These are phyloP conservation scores for Mustelus asterias DNA, from an alignment of 2,113 vertebrate species.

Conservation along the genomic window DNA sequence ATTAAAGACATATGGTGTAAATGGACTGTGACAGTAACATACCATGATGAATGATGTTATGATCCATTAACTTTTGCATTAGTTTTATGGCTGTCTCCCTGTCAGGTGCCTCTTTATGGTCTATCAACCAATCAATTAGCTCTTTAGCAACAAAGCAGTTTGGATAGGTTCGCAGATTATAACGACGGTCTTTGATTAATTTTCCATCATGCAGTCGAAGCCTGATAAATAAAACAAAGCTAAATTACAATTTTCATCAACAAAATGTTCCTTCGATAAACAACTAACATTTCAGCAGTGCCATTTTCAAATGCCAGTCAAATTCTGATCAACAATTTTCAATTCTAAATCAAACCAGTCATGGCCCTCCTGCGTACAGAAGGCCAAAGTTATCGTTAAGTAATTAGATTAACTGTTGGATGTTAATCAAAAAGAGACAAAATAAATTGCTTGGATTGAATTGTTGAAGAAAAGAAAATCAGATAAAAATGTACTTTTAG, in stretches of 20 bases:
- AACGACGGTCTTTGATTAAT: conserved; percentile 70
- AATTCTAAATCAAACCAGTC: background rate
- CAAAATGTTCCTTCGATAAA: background rate
- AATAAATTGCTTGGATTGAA: background rate
- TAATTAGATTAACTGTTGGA: background rate
- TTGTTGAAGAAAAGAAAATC: background rate
- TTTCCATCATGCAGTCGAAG: conserved; percentile 73
- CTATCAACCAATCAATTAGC: conserved; percentile 70
- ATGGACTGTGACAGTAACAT: conserved; percentile 40
- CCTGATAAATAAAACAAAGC: conserved; percentile 46
- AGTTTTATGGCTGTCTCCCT: conserved; percentile 62
- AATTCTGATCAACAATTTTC: background rate
- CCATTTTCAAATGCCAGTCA: background rate
- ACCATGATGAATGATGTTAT: conserved; percentile 80
- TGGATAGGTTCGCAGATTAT: conserved; percentile 70
- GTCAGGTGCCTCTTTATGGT: conserved; percentile 70
- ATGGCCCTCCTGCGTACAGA: background rate
- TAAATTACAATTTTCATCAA: background rate
- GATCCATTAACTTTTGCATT: conserved; percentile 78
- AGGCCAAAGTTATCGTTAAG: background rate
- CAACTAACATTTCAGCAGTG: background rate
- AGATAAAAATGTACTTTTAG: background rate
- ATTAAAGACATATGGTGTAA: conserved; percentile 6
- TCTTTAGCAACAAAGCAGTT: conserved; percentile 80
- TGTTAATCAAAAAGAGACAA: background rate